A percentile compares a stretch with the other conserved stretches of the same genome.
Evolutionary conservation across 2,113 vertebrate genomes (phyloP).

Genomic region (Microtus ochrogaster): DNA sequence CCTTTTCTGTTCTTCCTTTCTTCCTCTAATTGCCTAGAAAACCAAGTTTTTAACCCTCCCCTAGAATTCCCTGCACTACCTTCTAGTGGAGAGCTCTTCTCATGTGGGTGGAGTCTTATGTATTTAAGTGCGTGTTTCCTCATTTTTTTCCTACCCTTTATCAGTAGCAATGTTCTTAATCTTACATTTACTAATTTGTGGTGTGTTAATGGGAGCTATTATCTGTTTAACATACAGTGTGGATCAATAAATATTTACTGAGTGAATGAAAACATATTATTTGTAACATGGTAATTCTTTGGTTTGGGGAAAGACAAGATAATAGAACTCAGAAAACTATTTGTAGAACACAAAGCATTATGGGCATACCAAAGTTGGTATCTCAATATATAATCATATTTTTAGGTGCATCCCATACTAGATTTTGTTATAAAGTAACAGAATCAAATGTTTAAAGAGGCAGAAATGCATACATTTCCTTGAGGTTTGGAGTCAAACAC

Average conservation of each 20-base stretch:
- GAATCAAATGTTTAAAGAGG: background rate
- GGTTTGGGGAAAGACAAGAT: background rate
- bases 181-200: background rate
- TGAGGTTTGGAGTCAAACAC: background rate
- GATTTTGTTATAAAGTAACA: constrained; percentile 5
- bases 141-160: background rate
- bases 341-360: constrained; percentile 17
- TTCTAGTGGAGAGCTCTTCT: background rate
- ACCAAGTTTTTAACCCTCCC: background rate
- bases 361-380: background rate
- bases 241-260: background rate
- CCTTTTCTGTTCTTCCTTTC: background rate
- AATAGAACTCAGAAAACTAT: constrained; percentile 10
- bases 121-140: background rate
- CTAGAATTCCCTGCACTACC: background rate
- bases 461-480: background rate
- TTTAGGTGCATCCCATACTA: background rate
- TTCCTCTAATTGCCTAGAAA: background rate
- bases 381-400: background rate
- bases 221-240: background rate
- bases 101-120: background rate
- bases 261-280: constrained; percentile 25
- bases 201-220: background rate
- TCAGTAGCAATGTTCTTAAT: background rate
- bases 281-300: background rate